Percentiles rank a stretch among this genome's conserved stretches.
These are phyloP conservation scores for Uria lomvia DNA, from an alignment of 2,113 vertebrate species.

Conservation along the genomic window DNA sequence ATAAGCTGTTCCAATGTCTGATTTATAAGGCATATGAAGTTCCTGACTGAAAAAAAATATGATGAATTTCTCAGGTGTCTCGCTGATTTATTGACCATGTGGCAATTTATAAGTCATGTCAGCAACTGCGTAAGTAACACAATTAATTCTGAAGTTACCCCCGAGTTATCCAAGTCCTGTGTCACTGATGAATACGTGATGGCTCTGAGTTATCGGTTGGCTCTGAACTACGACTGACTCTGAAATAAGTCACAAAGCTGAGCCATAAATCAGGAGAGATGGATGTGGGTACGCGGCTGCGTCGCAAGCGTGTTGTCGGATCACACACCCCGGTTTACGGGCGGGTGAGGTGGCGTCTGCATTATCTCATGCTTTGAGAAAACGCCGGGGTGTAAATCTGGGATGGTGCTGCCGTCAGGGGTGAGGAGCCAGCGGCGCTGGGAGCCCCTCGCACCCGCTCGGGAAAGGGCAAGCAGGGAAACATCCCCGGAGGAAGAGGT, in stretches of 20 bases:
- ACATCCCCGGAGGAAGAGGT: too few species aligned
- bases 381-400: background rate
- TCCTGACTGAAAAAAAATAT: slow-evolving; percentile 10
- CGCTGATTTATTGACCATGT: slow-evolving; percentile 49
- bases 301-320: background rate
- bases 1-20: background rate
- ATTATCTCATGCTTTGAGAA: background rate
- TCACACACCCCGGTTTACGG: background rate
- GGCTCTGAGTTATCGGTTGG: slow-evolving; percentile 18
- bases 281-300: background rate
- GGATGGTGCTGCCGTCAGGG: background rate
- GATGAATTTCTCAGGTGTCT: slow-evolving; percentile 48
- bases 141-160: slow-evolving; percentile 66
- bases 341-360: background rate
- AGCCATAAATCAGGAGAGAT: slow-evolving; percentile 21
- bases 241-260: slow-evolving; percentile 22
- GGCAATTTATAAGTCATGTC: slow-evolving; percentile 64
- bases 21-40: slow-evolving; percentile 39
- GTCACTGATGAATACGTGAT: slow-evolving; percentile 29
- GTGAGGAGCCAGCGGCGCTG: too few species aligned
- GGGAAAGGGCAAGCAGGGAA: too few species aligned
- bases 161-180: slow-evolving; percentile 17
- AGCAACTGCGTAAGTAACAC: slow-evolving; percentile 64
- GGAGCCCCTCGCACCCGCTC: too few species aligned
- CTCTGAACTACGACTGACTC: slow-evolving; percentile 40